Percentiles rank a stretch among this genome's conserved stretches.
phyloP scores from a whole-genome alignment of 2,888 invertebrate species.

The Sarcophaga rosellei region DNA sequence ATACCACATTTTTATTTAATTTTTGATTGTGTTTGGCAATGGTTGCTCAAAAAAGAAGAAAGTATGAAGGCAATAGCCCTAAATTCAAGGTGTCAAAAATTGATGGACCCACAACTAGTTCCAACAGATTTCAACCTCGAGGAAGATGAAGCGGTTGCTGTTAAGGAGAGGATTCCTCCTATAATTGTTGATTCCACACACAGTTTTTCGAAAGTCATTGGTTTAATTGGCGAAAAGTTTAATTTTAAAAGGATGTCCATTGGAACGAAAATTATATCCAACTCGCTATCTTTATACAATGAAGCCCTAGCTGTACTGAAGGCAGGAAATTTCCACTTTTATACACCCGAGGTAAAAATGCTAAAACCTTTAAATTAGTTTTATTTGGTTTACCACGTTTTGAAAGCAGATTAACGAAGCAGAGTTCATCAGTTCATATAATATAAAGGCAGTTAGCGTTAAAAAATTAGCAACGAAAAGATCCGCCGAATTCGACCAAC shows the following conservation, averaged over 20 bases:
- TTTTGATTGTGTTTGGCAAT: constrained; percentile 20
- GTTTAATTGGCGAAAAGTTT: constrained; percentile 4
- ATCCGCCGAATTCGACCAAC: not conserved
- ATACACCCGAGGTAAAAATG: not conserved
- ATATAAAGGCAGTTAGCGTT: not conserved
- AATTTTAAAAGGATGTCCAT: too few relatives aligned
- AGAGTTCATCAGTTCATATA: not conserved
- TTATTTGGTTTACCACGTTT: not conserved
- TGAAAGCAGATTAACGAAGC: not conserved
- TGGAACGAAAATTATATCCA: too few relatives aligned
- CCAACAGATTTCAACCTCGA: constrained; percentile 10
- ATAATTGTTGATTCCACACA: constrained; percentile 6
- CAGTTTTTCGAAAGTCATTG: constrained; percentile 15
- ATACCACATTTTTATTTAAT: not conserved
- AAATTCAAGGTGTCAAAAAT: too few relatives aligned
- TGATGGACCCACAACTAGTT: not conserved
- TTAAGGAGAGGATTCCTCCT: constrained; percentile 9
- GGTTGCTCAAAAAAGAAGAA: not conserved
- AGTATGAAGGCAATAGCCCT: not conserved
- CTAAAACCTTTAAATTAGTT: not conserved
- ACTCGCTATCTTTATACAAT: not conserved
- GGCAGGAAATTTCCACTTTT: not conserved
- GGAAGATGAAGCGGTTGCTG: not conserved
- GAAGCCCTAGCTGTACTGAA: not conserved
- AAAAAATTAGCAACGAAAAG: not conserved